These are phyloP conservation scores for Odobenus rosmarus DNA, from an alignment of 2,113 vertebrate species.

Conservation along the genomic window DNA sequence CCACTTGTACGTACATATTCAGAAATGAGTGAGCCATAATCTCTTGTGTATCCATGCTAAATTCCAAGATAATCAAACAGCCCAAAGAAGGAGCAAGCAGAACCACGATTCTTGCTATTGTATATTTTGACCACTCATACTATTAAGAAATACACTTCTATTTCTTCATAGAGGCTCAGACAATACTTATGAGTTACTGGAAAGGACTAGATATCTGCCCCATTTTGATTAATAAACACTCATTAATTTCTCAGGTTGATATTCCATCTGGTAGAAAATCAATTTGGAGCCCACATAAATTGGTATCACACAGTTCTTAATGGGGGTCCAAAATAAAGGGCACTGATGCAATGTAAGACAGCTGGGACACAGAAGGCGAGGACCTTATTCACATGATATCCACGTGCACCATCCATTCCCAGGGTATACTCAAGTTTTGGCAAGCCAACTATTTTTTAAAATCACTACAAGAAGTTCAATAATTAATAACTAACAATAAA, in stretches of 20 bases:
- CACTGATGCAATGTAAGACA: not conserved
- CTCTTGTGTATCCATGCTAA: not conserved
- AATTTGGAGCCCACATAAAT: not conserved
- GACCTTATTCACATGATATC: not conserved
- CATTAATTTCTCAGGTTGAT: not conserved
- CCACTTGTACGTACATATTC: not conserved
- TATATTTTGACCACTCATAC: not conserved
- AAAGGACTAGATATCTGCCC: not conserved
- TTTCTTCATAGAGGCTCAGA: not conserved
- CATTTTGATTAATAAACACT: constrained; percentile 25
- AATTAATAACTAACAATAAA: not conserved
- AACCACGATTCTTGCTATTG: not conserved
- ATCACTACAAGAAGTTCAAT: not conserved
- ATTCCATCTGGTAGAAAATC: constrained; percentile 11
- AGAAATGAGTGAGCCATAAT: not conserved
- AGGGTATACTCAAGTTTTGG: not conserved
- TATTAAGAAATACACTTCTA: not conserved
- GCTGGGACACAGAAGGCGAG: not conserved
- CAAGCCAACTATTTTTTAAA: not conserved
- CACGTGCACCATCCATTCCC: not conserved
- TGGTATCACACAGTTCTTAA: not conserved
- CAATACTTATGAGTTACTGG: not conserved
- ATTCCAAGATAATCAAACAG: not conserved
- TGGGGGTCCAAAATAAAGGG: not conserved
- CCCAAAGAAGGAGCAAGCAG: not conserved